Conservation (phyloP, 2,113 vertebrate genomes). For the Pleuronectes platessa region DNA sequence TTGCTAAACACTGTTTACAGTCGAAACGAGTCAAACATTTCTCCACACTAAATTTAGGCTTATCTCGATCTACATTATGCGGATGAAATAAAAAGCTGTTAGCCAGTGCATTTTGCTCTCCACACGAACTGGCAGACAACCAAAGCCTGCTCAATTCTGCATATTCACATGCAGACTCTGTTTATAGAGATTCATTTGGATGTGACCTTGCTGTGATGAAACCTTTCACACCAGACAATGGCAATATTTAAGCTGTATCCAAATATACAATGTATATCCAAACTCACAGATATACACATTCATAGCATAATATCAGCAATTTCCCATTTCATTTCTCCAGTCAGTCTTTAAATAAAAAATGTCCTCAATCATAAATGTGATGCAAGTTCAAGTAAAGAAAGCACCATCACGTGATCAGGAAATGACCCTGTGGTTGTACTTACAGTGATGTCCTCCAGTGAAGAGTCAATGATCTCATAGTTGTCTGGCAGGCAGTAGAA, state of each 20-base stretch:
- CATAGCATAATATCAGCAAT: neutral
- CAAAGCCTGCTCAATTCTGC: too few relatives aligned
- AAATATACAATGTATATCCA: neutral
- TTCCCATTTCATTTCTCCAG: neutral
- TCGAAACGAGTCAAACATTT: too few relatives aligned
- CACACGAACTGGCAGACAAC: too few relatives aligned
- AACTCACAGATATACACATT: neutral
- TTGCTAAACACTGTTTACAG: too few relatives aligned
- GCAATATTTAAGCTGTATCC: neutral
- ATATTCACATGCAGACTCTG: too few relatives aligned
- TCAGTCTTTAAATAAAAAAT: neutral
- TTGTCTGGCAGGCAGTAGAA: slow-evolving; percentile 98
- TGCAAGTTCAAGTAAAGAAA: too few relatives aligned
- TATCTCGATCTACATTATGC: too few relatives aligned
- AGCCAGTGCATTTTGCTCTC: too few relatives aligned
- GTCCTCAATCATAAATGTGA: neutral
- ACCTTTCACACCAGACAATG: neutral
- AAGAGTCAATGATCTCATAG: slow-evolving; percentile 98
- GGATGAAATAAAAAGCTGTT: too few relatives aligned
- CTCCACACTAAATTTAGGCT: too few relatives aligned
- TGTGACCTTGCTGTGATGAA: neutral
- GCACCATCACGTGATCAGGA: neutral
- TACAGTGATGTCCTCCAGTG: slow-evolving; percentile 95
- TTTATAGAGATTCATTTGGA: too few relatives aligned
- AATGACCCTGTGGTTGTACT: slow-evolving; percentile 20